These are phyloP conservation scores for Diabrotica undecimpunctata DNA, from an alignment of 1,140 invertebrate genomes.

Conservation along the genomic window DNA sequence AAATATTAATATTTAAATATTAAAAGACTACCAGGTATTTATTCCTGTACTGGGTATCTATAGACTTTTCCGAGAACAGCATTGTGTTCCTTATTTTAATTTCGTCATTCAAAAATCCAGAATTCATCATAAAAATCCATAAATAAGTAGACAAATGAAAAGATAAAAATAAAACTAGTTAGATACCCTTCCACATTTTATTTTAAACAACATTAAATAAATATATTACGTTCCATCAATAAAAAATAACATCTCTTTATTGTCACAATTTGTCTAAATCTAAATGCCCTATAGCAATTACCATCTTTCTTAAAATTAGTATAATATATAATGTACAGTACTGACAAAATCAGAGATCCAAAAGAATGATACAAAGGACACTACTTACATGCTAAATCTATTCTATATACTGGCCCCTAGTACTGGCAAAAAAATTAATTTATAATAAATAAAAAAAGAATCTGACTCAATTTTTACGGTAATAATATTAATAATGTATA, in stretches of 20 bases:
- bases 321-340: not conserved
- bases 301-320: not conserved
- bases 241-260: conserved; percentile 17
- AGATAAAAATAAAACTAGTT: not conserved
- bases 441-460: not conserved
- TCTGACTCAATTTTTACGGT: not conserved
- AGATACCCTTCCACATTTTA: conserved; percentile 19
- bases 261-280: conserved; percentile 7
- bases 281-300: conserved; percentile 12
- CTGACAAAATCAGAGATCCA: conserved; percentile 2
- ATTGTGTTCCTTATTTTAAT: too few species aligned
- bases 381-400: not conserved
- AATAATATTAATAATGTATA: too few species aligned
- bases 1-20: too few species aligned
- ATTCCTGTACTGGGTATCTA: too few species aligned
- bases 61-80: too few species aligned
- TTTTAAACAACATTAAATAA: conserved; percentile 23
- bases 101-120: too few species aligned
- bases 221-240: conserved; percentile 19
- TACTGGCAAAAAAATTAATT: conserved; percentile 22
- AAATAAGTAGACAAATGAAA: too few species aligned
- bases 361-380: not conserved
- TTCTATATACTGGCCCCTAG: conserved; percentile 24
- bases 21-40: too few species aligned
- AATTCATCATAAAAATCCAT: too few species aligned